Evolutionary conservation across 2,888 invertebrate genomes (phyloP).

Genomic region (Iselma pallidipennis): DNA sequence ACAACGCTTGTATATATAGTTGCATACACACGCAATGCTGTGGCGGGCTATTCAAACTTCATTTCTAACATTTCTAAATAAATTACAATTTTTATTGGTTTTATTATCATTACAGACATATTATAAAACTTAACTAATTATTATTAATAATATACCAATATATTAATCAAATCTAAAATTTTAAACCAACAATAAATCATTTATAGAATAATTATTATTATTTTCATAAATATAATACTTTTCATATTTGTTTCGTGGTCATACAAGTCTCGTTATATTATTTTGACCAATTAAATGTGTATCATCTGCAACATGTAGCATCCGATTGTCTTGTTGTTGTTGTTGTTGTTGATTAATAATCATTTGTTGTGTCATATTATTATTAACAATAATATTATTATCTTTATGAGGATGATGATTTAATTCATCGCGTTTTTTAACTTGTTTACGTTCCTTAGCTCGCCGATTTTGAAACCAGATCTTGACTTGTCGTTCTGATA

Average conservation of each 20-base stretch:
- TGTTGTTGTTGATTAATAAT: background rate
- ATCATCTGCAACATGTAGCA: background rate
- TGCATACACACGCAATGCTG: too few species aligned
- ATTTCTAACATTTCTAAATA: too few species aligned
- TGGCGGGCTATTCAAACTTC: too few species aligned
- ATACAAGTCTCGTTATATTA: conserved; percentile 9
- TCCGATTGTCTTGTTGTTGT: background rate
- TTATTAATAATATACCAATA: background rate
- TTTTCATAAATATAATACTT: too few species aligned
- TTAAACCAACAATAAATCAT: background rate
- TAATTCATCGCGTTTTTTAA: conserved; percentile 69
- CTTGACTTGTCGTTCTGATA: conserved; percentile 89
- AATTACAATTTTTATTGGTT: conserved; percentile 11
- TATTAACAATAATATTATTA: background rate
- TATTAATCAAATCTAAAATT: background rate
- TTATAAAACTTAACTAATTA: conserved; percentile 4
- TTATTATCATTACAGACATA: background rate
- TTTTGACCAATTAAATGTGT: conserved; percentile 1
- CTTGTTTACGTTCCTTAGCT: conserved; percentile 90
- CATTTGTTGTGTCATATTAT: background rate
- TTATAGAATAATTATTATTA: too few species aligned
- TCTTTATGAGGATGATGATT: background rate
- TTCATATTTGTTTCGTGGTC: background rate
- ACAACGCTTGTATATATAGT: too few species aligned
- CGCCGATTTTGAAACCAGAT: conserved; percentile 86